Evolutionary conservation across 2,797 vertebrate species (phyloP).

Genomic region (Eulemur mongoz): DNA sequence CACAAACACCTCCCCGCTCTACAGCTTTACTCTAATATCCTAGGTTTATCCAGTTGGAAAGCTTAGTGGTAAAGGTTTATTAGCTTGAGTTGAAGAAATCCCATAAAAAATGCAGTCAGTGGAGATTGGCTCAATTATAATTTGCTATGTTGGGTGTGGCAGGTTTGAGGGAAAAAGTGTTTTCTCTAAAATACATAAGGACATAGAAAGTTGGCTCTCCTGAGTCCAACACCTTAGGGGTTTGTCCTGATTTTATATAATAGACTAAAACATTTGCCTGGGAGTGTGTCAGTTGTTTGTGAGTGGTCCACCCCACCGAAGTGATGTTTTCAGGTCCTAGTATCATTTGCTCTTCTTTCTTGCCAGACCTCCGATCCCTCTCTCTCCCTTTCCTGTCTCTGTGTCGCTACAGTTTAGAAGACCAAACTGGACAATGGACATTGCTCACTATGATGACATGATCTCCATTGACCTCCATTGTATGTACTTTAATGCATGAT

Average conservation of each 20-base stretch:
- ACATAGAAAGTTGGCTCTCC: not conserved
- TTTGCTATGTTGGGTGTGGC: not conserved
- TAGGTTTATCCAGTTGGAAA: conserved; percentile 18
- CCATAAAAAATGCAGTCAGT: conserved; percentile 51
- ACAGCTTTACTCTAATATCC: not conserved
- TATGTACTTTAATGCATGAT: not conserved
- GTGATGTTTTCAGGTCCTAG: not conserved
- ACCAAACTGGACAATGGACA: conserved; percentile 38
- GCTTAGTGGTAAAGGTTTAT: conserved; percentile 56
- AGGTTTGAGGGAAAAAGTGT: conserved; percentile 42
- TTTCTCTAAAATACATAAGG: conserved; percentile 26
- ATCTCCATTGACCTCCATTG: conserved; percentile 11
- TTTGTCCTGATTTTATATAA: not conserved
- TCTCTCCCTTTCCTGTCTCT: conserved; percentile 48
- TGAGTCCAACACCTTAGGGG: not conserved
- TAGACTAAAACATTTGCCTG: not conserved
- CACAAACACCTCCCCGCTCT: conserved; percentile 2
- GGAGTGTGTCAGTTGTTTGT: not conserved
- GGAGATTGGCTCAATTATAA: conserved; percentile 32
- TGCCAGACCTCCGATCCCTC: not conserved
- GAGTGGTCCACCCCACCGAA: not conserved
- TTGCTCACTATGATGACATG: conserved; percentile 19
- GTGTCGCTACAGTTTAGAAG: conserved; percentile 54
- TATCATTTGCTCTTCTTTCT: not conserved
- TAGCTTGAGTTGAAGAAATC: conserved; percentile 68